phyloP scores from a whole-genome alignment of 2,797 vertebrate species.

The Nothura maculosa region DNA sequence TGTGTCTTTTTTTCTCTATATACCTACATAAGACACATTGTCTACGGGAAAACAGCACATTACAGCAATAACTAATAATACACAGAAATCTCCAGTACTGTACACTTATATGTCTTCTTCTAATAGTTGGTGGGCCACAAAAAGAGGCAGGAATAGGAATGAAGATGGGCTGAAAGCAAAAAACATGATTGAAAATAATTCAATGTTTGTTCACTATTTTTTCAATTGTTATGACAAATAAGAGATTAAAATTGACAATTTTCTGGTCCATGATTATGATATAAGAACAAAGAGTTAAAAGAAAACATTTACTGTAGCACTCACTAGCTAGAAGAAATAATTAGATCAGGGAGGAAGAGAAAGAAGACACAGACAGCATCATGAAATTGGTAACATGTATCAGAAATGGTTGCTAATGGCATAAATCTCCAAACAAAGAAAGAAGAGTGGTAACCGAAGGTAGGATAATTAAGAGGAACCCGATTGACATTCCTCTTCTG shows the following conservation, averaged over 20 bases:
- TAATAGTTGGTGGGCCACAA: neutral
- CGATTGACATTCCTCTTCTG: neutral
- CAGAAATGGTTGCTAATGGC: neutral
- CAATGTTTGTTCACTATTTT: conserved; percentile 19
- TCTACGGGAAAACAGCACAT: neutral
- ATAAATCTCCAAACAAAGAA: neutral
- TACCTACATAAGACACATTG: neutral
- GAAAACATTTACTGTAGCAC: neutral
- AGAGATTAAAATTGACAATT: neutral
- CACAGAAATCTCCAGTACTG: neutral
- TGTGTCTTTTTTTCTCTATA: neutral
- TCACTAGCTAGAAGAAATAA: neutral
- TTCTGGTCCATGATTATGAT: neutral
- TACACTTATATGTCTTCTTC: neutral
- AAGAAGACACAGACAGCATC: neutral
- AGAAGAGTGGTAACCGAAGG: neutral
- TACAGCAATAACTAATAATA: neutral
- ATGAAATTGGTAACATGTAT: neutral
- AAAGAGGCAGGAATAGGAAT: neutral
- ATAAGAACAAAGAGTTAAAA: neutral
- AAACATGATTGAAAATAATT: neutral
- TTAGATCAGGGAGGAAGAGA: neutral
- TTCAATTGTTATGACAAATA: neutral
- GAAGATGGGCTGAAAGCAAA: neutral
- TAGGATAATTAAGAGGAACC: neutral